These are phyloP conservation scores for Vireo altiloquus DNA, from an alignment of 2,113 vertebrate species.

Conservation along the genomic window DNA sequence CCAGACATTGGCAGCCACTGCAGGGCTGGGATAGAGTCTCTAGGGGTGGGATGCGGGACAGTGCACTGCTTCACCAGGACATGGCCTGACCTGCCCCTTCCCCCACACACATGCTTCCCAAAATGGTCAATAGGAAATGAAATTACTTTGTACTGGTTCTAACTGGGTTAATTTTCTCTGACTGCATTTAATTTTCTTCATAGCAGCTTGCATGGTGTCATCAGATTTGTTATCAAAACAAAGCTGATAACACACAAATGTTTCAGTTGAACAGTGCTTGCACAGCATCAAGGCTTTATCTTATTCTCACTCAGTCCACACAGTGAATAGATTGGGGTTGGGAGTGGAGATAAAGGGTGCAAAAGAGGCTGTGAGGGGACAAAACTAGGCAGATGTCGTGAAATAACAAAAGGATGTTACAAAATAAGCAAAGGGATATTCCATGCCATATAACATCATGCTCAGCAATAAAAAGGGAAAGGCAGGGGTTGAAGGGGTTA, in stretches of 20 bases:
- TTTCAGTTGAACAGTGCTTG: background rate
- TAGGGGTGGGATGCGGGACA: background rate
- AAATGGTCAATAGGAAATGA: background rate
- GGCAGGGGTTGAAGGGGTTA: fast-evolving
- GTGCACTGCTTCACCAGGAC: fast-evolving
- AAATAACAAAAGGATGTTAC: background rate
- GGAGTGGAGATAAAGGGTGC: background rate
- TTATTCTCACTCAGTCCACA: background rate
- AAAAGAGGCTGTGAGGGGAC: background rate
- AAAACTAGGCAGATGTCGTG: background rate
- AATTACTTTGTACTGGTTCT: background rate
- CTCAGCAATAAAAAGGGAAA: background rate
- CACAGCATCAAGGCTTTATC: background rate
- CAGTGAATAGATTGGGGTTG: background rate
- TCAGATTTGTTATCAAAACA: background rate
- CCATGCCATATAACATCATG: background rate
- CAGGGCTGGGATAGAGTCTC: background rate
- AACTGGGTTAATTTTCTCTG: background rate
- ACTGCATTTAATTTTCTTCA: background rate
- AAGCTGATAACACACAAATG: background rate
- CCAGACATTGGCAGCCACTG: background rate
- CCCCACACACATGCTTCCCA: too few relatives aligned
- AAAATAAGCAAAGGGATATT: background rate
- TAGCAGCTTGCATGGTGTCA: background rate
- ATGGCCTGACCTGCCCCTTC: background rate